Evolutionary conservation across 2,113 vertebrate species (phyloP), one percentile per base, ranked within the genome.

Genomic region (Kryptolebias marmoratus): DNA sequence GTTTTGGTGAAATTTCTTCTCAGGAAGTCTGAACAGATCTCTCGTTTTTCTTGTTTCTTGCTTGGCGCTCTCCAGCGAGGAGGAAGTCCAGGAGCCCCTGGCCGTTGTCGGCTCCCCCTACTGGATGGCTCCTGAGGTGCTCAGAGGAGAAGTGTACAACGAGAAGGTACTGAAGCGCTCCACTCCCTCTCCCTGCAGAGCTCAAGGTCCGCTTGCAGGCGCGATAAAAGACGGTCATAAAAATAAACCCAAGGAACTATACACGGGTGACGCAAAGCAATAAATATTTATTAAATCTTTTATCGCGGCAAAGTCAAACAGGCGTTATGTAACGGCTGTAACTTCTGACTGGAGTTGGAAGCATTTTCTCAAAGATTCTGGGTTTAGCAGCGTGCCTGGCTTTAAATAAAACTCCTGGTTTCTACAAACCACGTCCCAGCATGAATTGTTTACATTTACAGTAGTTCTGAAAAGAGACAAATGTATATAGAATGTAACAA

Each of bases 41-140:
- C 27, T 7, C 36, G 5, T 11, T 39, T 13, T 22, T 11, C 39
- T 2, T 64, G 27, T 67, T 31, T 15, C 32, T 56, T 56, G 27
- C 42, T 31, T 22, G 22, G 22, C 12, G 15, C 28, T 44, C 57
- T 66, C 22, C 91, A 98, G 97, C 11, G 96, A 97, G 66, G 94
- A 94, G 3, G 90, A 85, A 0, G 90, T 94, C 65, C 96, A 96
- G 88, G 95, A 97, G 83, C 96, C 94, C 0, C 82, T 99, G 87
- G 95, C 96, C 0, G 94, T 99, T 22, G 98, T 99, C 42, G 97
- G 98, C 49, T 99, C 98, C 32, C 98, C 97, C 0, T 99, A 97
- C 64, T 99, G 98, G 98, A 99, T 99, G 97, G 98, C 98, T 8
- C 98, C 98, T 0, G 98, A 99, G 82, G 95, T 98, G 68, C 94